Conservation (phyloP, 37 sponge, comb jelly and placozoan genomes). For the Beroe forskalii region DNA sequence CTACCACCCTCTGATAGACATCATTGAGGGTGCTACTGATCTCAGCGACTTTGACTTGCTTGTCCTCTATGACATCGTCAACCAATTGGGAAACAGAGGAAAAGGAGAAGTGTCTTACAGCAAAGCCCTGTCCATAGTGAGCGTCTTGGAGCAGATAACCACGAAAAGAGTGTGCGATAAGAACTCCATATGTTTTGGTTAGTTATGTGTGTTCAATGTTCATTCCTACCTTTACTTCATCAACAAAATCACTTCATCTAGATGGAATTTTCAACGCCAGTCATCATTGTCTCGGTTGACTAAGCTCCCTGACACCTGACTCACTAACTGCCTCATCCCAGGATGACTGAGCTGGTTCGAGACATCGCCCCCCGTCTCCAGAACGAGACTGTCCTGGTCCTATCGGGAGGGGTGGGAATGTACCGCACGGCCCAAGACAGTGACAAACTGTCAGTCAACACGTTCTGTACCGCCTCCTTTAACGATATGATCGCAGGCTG, state of each 20-base stretch:
- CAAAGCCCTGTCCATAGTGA: background rate
- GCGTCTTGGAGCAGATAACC: background rate
- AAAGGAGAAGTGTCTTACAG: background rate
- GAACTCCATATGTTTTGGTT: background rate
- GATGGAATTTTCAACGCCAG: no score
- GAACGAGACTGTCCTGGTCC: background rate
- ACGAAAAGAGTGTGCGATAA: background rate
- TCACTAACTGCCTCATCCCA: background rate
- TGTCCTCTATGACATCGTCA: slow-evolving; percentile 7
- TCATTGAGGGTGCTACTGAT: background rate
- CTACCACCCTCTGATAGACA: background rate
- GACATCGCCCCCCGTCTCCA: background rate
- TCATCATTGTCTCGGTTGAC: no score
- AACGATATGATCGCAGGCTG: slow-evolving; percentile 14
- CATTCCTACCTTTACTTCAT: no score
- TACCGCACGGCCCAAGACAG: background rate
- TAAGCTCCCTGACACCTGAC: no score
- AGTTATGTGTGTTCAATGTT: no score
- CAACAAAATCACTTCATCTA: no score
- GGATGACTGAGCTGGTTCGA: slow-evolving; percentile 1
- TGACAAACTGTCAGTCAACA: background rate
- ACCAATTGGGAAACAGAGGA: background rate
- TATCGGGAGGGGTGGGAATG: background rate
- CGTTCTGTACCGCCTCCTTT: slow-evolving; percentile 17
- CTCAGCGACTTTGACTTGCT: background rate